Percentiles rank a stretch among this genome's conserved stretches.
phyloP scores from a whole-genome alignment of 1,140 invertebrate genomes.

The Drosophila repleta region DNA sequence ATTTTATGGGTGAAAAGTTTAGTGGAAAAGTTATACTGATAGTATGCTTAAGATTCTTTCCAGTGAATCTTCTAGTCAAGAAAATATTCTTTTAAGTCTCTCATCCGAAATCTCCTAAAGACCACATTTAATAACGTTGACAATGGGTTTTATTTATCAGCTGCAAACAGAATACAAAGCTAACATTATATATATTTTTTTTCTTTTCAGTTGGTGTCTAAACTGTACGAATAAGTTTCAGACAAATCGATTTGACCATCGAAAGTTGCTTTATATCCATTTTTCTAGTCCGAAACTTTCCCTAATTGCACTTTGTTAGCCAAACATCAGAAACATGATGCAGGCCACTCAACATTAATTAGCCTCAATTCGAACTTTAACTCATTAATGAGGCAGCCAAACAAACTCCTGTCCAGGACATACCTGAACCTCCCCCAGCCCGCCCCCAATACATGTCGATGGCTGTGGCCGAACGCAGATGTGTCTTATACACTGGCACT shows the following conservation, averaged over 20 bases:
- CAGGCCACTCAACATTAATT: constrained; percentile 72
- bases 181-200: background rate
- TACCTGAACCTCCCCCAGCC: constrained; percentile 8
- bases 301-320: constrained; percentile 69
- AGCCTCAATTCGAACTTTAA: constrained; percentile 72
- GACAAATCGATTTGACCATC: constrained; percentile 7
- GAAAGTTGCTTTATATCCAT: constrained; percentile 12
- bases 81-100: no score
- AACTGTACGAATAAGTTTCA: background rate
- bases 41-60: no score
- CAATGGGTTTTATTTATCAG: no score
- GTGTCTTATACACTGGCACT: constrained; percentile 17
- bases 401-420: constrained; percentile 50
- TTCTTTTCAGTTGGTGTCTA: background rate
- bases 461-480: constrained; percentile 15
- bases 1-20: no score
- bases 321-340: constrained; percentile 33
- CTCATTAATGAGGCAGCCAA: constrained; percentile 71
- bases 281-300: constrained; percentile 48
- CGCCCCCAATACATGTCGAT: constrained; percentile 7
- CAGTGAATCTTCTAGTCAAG: no score
- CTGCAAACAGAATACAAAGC: no score
- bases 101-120: no score
- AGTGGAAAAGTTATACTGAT: no score
- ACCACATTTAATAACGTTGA: no score